Conservation (phyloP, 2,888 invertebrate species). For the Eupithecia inturbata region DNA sequence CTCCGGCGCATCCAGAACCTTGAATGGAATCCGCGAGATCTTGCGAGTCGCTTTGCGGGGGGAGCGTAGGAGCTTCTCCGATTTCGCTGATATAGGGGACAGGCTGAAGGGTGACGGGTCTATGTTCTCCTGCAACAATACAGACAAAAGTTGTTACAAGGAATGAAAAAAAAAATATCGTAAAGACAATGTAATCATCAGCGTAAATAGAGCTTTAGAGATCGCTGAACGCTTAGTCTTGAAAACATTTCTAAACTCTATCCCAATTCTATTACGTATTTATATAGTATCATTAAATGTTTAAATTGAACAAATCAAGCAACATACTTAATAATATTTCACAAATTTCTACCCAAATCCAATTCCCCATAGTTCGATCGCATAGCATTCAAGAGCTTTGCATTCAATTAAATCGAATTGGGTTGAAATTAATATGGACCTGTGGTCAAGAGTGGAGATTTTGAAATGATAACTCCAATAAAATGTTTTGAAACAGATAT, state of each 20-base stretch:
- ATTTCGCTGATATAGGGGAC: slow-evolving; percentile 97
- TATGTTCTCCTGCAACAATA: slow-evolving; percentile 87
- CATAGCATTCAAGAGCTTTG: not conserved
- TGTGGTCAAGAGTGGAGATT: not conserved
- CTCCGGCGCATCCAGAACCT: slow-evolving; percentile 97
- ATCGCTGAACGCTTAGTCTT: not conserved
- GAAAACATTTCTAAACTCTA: not conserved
- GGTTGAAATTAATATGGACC: not conserved
- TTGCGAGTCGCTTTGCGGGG: slow-evolving; percentile 99
- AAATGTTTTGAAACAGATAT: not conserved
- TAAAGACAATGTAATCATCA: not conserved
- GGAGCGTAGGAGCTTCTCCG: slow-evolving; percentile 96
- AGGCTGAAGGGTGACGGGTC: slow-evolving; percentile 96
- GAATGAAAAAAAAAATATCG: not conserved
- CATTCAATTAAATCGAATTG: not conserved
- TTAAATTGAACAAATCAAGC: too few species aligned
- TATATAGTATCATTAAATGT: too few species aligned
- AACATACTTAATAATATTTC: too few species aligned
- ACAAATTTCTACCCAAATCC: too few species aligned
- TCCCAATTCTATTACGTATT: not conserved
- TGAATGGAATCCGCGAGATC: slow-evolving; percentile 99
- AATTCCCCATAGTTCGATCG: not conserved
- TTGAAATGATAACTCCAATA: not conserved
- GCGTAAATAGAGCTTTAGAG: not conserved
- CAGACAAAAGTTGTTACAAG: not conserved